Evolutionary conservation across 2,113 vertebrate genomes (phyloP), one percentile per base, ranked within the genome.

Genomic region (Zapornia atra): DNA sequence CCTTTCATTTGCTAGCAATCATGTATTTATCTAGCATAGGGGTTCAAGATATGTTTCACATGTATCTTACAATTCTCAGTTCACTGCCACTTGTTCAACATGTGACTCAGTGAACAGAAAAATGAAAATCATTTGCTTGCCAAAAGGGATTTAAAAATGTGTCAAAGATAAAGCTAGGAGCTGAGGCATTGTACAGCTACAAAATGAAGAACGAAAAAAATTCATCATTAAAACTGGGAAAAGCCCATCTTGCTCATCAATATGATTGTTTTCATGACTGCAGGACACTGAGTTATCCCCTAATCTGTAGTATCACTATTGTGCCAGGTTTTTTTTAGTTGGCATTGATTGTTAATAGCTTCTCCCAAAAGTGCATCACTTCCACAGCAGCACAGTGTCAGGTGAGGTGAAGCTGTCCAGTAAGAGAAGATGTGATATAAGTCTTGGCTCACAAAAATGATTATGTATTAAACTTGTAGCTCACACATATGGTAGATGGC

Each of bases 331-430:
- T 44, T 56, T 56, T 42, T 51, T 11, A 68, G 42, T 12, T 63
- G 64, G 24, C 10, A 33, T 1, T n/a, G 38, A 31, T 12, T 0
- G 0, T 19, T 48, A 81, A 16, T 25, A 65, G n/a, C n/a, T 80
- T 22, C 51, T 86, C 51, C 51, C 12, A 36, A 71, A 78, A 88
- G 40, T 75, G 65, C 16, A 64, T 29, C 40, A 38, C 42, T 72
- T 28, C 18, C 36, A 31, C 42, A 64, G 60, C 28, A 69, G 31
- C 44, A 38, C n/a, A 38, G 6, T n/a, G 64, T 12, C 54, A 54
- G 19, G 20, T 12, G 34, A 81, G 53, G 59, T 50, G 54, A 69
- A 63, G 54, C 65, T 81, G 42, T 22, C 53, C 51, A 59, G 69
- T 72, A 72, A 76, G 50, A 59, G 19, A 64, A 46, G 46, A 71